These are phyloP conservation scores for Mylabris phalerata DNA, from an alignment of 1,140 invertebrate species.

Conservation along the genomic window DNA sequence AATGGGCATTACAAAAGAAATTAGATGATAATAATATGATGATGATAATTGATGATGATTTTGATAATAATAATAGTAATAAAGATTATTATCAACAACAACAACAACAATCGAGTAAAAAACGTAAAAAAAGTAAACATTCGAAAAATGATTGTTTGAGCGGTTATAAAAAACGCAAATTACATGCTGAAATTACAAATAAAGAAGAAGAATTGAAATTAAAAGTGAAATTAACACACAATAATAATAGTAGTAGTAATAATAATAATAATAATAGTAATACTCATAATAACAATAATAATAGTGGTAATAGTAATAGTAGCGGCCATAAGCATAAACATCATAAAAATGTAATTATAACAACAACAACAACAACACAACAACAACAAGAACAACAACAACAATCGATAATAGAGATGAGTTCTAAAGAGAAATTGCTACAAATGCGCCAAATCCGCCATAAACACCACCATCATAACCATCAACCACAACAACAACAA, in stretches of 20 bases:
- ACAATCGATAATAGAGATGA: constrained; percentile 10
- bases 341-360: constrained; percentile 24
- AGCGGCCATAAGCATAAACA: constrained; percentile 38
- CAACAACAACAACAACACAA: no score
- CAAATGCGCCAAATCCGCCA: constrained; percentile 41
- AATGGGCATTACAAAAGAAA: constrained; percentile 38
- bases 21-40: constrained; percentile 27
- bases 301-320: no score
- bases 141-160: constrained; percentile 32
- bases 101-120: constrained; percentile 33
- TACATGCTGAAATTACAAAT: constrained; percentile 38
- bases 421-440: constrained; percentile 37
- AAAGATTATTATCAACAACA: no score
- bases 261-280: constrained; percentile 33
- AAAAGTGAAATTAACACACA: constrained; percentile 39
- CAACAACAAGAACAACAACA: not conserved
- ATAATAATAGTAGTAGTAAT: constrained; percentile 35
- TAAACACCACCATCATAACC: constrained; percentile 25
- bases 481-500: not conserved
- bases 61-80: no score
- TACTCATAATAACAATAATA: no score
- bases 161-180: constrained; percentile 35
- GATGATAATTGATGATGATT: not conserved
- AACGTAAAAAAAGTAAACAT: constrained; percentile 37
- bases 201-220: constrained; percentile 38